Percentiles rank a stretch among this genome's conserved stretches.
These are phyloP conservation scores for Ochotona curzoniae DNA, from an alignment of 2,113 vertebrate species.

Conservation along the genomic window DNA sequence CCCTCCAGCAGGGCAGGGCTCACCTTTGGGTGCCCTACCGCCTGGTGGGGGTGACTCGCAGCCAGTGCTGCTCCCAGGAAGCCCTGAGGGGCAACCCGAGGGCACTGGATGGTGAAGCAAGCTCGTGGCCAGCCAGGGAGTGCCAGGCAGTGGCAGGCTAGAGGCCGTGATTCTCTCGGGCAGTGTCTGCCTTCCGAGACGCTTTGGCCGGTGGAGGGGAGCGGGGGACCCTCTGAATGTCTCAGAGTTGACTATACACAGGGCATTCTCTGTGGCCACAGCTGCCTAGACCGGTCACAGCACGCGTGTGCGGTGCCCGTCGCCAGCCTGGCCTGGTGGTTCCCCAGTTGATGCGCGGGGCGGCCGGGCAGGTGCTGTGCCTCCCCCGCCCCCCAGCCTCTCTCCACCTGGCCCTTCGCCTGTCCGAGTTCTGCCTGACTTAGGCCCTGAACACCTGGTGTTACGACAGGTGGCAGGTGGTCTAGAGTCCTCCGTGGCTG, in stretches of 20 bases:
- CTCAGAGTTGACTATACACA: neutral
- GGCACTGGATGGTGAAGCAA: neutral
- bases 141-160: fast-evolving
- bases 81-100: neutral
- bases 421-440: neutral
- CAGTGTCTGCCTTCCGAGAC: too few relatives aligned
- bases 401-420: fast-evolving
- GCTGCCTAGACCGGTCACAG: neutral
- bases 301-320: fast-evolving
- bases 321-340: fast-evolving
- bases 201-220: neutral
- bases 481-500: too few relatives aligned
- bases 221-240: too few relatives aligned
- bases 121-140: too few relatives aligned
- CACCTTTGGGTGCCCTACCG: too few relatives aligned
- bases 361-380: fast-evolving
- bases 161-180: neutral
- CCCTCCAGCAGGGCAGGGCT: too few relatives aligned
- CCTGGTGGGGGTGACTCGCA: too few relatives aligned
- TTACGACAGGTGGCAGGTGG: too few relatives aligned
- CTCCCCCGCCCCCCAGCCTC: too few relatives aligned
- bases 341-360: neutral
- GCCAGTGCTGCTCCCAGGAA: too few relatives aligned
- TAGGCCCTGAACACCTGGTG: too few relatives aligned
- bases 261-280: fast-evolving